phyloP scores from a whole-genome alignment of 2,113 vertebrate genomes.

The Strix aluco region DNA sequence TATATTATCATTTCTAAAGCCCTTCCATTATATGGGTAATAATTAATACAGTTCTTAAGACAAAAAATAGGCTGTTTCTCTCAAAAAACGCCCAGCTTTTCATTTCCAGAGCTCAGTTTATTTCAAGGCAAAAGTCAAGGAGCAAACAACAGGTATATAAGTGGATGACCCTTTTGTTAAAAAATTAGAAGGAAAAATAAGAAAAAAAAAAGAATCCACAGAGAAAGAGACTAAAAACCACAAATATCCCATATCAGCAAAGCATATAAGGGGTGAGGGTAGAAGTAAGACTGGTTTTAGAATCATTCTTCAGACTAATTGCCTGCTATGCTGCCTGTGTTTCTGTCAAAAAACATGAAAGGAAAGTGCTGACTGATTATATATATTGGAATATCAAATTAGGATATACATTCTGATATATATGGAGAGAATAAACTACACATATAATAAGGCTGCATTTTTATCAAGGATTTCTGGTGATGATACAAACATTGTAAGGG shows the following conservation, averaged over 20 bases:
- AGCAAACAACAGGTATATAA: not conserved
- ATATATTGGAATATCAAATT: conserved; percentile 59
- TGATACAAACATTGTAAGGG: conserved; percentile 32
- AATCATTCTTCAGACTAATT: conserved; percentile 67
- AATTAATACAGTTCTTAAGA: not conserved
- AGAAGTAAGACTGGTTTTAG: conserved; percentile 13
- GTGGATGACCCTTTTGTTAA: not conserved
- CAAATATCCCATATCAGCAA: not conserved
- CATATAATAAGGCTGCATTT: conserved; percentile 54
- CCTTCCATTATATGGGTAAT: not conserved
- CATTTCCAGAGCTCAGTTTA: not conserved
- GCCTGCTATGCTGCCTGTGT: conserved; percentile 24
- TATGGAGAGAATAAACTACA: conserved; percentile 47
- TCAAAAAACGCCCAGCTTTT: not conserved
- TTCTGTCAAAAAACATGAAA: conserved; percentile 68
- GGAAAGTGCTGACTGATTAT: conserved; percentile 43
- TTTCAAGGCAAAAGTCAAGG: not conserved
- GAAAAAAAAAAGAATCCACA: not conserved
- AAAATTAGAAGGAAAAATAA: not conserved
- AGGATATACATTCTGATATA: conserved; percentile 50
- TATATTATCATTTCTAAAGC: not conserved
- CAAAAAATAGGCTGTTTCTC: not conserved
- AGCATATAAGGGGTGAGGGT: not conserved
- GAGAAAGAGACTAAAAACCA: not conserved
- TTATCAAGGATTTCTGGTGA: conserved; percentile 43